A percentile compares a stretch with the other conserved stretches of the same genome.
These are phyloP conservation scores for Sternarchorhynchus goeldii DNA, from an alignment of 2,797 vertebrate genomes.

Conservation along the genomic window DNA sequence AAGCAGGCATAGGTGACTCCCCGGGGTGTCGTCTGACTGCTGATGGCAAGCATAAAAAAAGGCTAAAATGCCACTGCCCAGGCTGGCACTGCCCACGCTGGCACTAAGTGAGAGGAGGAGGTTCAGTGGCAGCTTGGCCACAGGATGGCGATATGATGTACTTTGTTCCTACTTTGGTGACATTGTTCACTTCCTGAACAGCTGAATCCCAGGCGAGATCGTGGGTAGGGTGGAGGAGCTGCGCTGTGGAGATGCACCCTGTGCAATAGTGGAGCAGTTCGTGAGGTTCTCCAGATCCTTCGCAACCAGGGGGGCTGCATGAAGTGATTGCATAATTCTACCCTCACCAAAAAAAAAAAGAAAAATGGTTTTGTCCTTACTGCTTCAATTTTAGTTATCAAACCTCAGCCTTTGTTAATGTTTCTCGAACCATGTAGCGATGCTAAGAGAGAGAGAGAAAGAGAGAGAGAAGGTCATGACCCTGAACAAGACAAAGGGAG, in stretches of 20 bases:
- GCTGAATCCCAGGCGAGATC: neutral
- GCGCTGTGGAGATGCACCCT: neutral
- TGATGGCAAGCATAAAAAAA: slow-evolving; percentile 52
- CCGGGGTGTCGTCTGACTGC: slow-evolving; percentile 48
- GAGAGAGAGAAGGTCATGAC: neutral
- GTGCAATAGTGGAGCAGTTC: neutral
- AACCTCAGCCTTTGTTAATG: neutral
- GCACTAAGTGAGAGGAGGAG: slow-evolving; percentile 18
- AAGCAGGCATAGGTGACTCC: slow-evolving; percentile 49
- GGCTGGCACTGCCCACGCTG: slow-evolving; percentile 27
- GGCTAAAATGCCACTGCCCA: slow-evolving; percentile 35
- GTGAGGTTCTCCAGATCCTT: neutral
- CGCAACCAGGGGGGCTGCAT: neutral
- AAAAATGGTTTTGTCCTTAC: neutral
- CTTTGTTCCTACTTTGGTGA: slow-evolving; percentile 9
- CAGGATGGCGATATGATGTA: slow-evolving; percentile 18
- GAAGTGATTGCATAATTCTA: neutral
- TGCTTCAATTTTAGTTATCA: neutral
- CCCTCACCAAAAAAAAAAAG: neutral
- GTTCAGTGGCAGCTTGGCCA: neutral
- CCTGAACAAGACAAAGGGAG: too few species aligned
- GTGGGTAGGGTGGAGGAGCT: neutral
- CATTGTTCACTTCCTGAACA: slow-evolving; percentile 6
- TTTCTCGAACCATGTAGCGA: neutral
- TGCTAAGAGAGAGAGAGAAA: slow-evolving; percentile 1